phyloP scores from a whole-genome alignment of 23 tunicate species.

The Halocynthia roretzi region DNA sequence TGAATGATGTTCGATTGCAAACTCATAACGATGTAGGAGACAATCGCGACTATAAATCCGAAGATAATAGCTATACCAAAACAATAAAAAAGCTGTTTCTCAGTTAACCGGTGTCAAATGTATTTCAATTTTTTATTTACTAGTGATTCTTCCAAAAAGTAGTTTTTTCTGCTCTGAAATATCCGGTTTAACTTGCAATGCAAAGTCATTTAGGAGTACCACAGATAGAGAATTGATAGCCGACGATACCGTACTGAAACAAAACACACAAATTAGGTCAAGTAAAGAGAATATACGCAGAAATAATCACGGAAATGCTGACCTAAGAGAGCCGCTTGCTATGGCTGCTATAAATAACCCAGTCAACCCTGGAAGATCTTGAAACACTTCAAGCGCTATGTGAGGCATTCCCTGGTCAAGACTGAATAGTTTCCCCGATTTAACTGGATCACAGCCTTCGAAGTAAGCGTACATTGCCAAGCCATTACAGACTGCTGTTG shows the following conservation, averaged over 20 bases:
- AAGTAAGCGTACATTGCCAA: background rate
- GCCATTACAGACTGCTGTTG: background rate
- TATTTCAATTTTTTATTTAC: no score
- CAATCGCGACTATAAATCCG: background rate
- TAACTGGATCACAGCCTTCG: background rate
- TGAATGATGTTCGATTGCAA: constrained; percentile 6
- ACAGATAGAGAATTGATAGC: constrained; percentile 19
- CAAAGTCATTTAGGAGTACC: background rate
- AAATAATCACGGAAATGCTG: background rate
- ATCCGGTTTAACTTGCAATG: no score
- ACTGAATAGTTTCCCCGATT: constrained; percentile 5
- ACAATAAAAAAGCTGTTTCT: no score
- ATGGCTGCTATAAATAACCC: constrained; percentile 8
- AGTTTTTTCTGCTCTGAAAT: no score
- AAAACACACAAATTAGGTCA: background rate
- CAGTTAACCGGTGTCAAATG: no score
- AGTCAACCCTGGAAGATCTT: background rate
- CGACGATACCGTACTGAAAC: constrained; percentile 21
- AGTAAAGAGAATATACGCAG: no score
- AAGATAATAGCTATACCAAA: background rate
- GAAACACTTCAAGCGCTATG: background rate
- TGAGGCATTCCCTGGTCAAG: constrained; percentile 1
- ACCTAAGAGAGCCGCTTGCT: background rate
- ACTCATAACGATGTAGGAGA: background rate
- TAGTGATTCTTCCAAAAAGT: no score